Evolutionary conservation across 2,888 invertebrate species (phyloP), one percentile per base, ranked within the genome.

Genomic region (Xestia ashworthii): DNA sequence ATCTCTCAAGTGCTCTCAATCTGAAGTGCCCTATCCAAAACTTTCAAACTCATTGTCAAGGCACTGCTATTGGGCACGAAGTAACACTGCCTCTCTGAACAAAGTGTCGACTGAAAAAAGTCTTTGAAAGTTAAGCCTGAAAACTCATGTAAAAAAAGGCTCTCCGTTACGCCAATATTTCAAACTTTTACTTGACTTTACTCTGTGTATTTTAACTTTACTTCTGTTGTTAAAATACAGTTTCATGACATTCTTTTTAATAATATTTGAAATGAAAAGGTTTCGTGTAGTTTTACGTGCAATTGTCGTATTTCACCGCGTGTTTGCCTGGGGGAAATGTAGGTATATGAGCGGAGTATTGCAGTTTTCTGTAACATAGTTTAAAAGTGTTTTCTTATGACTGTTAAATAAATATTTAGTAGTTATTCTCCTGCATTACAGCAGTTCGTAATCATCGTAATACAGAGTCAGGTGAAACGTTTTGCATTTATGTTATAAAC

Each of bases 21-120:
- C 5, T 19, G 11, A 83, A 77, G 55, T 79, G 55, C 73, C 87
- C n/a, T 66, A 67, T 88, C 84, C 74, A 74, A 68, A 66, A 66
- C 60, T 69, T 76, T 14, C 1, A 0, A 46, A 67, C 62, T 66
- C 44, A 74, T 81, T 68, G 46, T 72, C 77, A 87, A 78, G 81
- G 74, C 83, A 78, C 82, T 79, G 88, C 89, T 89, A 90, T 91
- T 92, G 90, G 89, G 83, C 88, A 87, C 82, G 70, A 66, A 82
- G 82, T 81, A 89, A 89, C 86, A 83, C 82, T 84, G 87, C 83
- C 88, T 62, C 80, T 93, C 92, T 92, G 90, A 92, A 88, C 87
- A 91, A 92, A 92, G 88, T 90, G 90, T 88, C 81, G 87, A 89
- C 90, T 89, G 89, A 88, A 88, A 88, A 91, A 89, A 88, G 87